Conservation (phyloP, 2,888 invertebrate genomes). For the Drosophila neoperkinsi region DNA sequence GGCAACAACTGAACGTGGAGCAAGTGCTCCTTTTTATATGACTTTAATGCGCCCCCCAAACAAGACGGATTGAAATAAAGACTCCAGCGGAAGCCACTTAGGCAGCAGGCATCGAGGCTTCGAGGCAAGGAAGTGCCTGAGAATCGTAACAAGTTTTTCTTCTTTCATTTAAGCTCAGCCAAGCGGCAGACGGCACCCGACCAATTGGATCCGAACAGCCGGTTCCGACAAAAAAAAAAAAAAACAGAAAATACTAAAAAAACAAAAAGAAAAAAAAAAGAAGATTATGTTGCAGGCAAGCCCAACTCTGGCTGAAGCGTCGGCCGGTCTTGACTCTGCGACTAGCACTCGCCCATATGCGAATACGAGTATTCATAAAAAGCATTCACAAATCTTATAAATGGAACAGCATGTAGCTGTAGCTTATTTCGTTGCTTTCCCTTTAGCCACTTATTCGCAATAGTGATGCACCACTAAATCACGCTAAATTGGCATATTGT, state of each 20-base stretch:
- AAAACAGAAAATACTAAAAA: conserved; percentile 2
- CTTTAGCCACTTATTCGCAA: conserved; percentile 38
- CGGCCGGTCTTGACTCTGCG: conserved; percentile 31
- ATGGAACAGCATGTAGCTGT: conserved; percentile 74
- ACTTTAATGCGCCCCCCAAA: conserved; percentile 37
- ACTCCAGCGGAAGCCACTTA: conserved; percentile 62
- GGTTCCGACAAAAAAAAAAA: conserved; percentile 48
- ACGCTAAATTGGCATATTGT: conserved; percentile 31
- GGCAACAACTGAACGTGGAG: conserved; percentile 47
- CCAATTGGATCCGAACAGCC: conserved; percentile 45
- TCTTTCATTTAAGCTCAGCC: conserved; percentile 74
- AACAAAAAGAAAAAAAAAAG: conserved; percentile 4
- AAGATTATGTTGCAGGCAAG: conserved; percentile 50
- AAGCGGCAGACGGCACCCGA: conserved; percentile 54
- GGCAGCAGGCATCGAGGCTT: conserved; percentile 33
- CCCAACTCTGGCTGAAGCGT: conserved; percentile 20
- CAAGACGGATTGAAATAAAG: conserved; percentile 56
- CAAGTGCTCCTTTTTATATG: conserved; percentile 52
- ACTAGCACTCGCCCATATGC: conserved; percentile 27
- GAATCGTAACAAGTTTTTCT: conserved; percentile 77
- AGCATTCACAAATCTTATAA: conserved; percentile 77
- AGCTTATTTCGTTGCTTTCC: conserved; percentile 32
- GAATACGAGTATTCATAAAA: conserved; percentile 65
- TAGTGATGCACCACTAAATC: conserved; percentile 52
- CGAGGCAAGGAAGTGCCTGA: conserved; percentile 67